Conservation (phyloP, 2,113 vertebrate species). For the Ardeotis arabs region DNA sequence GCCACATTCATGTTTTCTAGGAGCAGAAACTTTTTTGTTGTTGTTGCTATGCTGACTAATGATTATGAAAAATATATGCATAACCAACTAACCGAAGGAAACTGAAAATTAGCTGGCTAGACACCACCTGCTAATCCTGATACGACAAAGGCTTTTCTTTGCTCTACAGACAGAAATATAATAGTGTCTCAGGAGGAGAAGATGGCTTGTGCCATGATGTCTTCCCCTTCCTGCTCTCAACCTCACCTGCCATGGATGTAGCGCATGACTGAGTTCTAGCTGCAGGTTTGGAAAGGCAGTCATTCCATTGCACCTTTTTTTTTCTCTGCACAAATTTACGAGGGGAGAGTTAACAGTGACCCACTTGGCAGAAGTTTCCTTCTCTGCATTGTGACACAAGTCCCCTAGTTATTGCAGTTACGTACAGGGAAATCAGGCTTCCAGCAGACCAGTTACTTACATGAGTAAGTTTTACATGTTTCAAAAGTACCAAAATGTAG, state of each 20-base stretch:
- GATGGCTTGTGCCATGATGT: not conserved
- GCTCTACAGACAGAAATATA: not conserved
- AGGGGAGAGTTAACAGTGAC: not conserved
- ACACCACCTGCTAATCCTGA: not conserved
- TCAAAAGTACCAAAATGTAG: not conserved
- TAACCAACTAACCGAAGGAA: not conserved
- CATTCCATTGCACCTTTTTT: accelerated
- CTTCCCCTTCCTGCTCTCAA: not conserved
- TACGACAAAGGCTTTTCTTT: not conserved
- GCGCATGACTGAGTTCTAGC: not conserved
- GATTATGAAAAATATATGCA: not conserved
- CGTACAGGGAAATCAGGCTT: not conserved
- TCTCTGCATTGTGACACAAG: not conserved
- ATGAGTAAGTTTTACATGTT: not conserved
- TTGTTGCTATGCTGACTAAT: not conserved
- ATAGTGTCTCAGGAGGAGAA: not conserved
- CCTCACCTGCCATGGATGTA: not conserved
- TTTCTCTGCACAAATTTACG: not conserved
- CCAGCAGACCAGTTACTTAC: not conserved
- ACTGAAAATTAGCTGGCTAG: not conserved
- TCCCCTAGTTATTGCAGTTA: not conserved
- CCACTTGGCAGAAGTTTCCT: not conserved
- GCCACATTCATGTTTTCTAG: not conserved
- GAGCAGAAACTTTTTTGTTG: not conserved
- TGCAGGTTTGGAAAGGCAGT: not conserved